Conservation (phyloP, 1,140 invertebrate genomes). For the Protaetia brevitarsis region DNA sequence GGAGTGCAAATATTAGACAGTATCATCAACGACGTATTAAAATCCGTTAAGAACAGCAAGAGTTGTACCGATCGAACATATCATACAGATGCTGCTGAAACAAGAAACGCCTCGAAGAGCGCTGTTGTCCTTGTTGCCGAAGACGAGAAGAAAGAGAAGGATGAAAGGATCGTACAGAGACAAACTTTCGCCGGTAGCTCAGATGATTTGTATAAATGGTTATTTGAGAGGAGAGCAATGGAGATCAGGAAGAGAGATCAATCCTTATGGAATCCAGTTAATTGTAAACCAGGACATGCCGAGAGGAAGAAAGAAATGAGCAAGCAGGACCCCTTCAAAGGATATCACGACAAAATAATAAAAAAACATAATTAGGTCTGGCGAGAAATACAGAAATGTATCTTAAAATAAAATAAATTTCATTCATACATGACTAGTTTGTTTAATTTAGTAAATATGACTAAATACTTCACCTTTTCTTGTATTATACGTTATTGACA, state of each 20-base stretch:
- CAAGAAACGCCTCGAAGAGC: neutral
- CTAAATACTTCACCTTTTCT: no score
- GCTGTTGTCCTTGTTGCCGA: neutral
- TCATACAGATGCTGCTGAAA: neutral
- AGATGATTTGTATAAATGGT: neutral
- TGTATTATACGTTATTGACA: no score
- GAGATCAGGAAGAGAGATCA: slow-evolving; percentile 7
- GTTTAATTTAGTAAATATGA: no score
- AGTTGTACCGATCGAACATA: neutral
- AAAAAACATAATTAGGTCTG: slow-evolving; percentile 21
- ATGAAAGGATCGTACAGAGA: neutral
- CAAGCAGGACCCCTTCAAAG: slow-evolving; percentile 6
- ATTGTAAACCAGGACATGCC: neutral
- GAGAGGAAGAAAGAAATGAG: slow-evolving; percentile 1
- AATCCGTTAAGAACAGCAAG: neutral
- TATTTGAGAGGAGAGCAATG: neutral
- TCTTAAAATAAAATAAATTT: neutral
- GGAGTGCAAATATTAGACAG: slow-evolving; percentile 18
- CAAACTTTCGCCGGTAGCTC: neutral
- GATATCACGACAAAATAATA: neutral
- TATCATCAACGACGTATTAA: slow-evolving; percentile 15
- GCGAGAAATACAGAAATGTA: neutral
- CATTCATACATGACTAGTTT: neutral
- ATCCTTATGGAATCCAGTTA: neutral
- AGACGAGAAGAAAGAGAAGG: neutral